Conservation (phyloP, 2,888 invertebrate species). For the Cetonia aurata region DNA sequence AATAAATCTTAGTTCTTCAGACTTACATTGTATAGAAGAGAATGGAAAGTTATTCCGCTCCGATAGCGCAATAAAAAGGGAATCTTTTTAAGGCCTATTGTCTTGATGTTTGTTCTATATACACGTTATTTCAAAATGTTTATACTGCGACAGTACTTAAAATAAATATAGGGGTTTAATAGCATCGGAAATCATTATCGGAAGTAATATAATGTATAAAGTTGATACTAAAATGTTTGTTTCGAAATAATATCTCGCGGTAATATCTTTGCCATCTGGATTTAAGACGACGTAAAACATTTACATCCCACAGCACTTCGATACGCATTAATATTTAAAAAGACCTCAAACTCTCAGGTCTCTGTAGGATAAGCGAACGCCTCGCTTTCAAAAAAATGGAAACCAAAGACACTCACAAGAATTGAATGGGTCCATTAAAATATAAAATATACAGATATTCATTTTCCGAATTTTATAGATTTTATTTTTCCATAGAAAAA, state of each 20-base stretch:
- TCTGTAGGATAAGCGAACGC: slow-evolving; percentile 1
- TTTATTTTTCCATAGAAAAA: too few relatives aligned
- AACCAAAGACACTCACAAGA: too few relatives aligned
- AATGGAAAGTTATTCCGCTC: slow-evolving; percentile 27
- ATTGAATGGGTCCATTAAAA: too few relatives aligned
- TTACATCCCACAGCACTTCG: slow-evolving; percentile 21
- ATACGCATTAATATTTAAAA: slow-evolving; percentile 19
- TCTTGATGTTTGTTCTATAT: background rate
- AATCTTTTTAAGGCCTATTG: slow-evolving; percentile 16
- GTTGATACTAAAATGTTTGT: too few relatives aligned
- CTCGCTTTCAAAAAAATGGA: background rate
- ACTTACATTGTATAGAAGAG: slow-evolving; percentile 39
- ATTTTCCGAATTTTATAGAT: too few relatives aligned
- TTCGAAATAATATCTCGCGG: too few relatives aligned
- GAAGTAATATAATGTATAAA: too few relatives aligned
- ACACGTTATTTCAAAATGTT: too few relatives aligned
- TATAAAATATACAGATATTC: too few relatives aligned
- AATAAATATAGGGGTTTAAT: too few relatives aligned
- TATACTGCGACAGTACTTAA: too few relatives aligned
- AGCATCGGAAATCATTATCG: too few relatives aligned
- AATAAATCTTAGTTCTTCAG: slow-evolving; percentile 28
- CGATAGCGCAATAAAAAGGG: slow-evolving; percentile 14
- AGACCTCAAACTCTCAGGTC: slow-evolving; percentile 6
- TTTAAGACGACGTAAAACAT: slow-evolving; percentile 25
- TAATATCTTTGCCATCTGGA: slow-evolving; percentile 2